Evolutionary conservation across 2,797 vertebrate species (phyloP).

Genomic region (Neosilurus mollespiculum): DNA sequence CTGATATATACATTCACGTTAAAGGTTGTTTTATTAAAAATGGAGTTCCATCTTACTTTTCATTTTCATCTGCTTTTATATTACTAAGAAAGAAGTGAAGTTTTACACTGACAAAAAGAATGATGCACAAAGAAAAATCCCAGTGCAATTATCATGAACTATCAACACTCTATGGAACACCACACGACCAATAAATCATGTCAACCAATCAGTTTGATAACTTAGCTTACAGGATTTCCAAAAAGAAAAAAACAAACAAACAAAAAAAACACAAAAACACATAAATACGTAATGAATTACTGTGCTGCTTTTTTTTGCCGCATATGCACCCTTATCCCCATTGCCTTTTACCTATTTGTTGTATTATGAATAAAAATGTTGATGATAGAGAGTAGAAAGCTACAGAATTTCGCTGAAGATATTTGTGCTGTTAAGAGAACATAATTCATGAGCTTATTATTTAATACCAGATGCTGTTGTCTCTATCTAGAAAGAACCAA

Average conservation of each 20-base stretch:
- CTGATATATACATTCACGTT: no score
- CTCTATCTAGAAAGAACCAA: background rate
- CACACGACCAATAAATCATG: no score
- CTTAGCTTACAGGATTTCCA: background rate
- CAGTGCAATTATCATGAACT: no score
- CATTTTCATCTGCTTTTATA: no score
- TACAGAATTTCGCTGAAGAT: background rate
- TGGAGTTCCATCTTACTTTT: no score
- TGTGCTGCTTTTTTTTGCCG: background rate
- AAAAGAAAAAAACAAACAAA: background rate
- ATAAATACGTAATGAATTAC: background rate
- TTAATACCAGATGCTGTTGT: conserved; percentile 5
- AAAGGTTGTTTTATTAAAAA: no score
- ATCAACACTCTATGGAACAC: no score
- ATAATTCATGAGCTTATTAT: background rate
- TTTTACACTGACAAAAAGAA: no score
- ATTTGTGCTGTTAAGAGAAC: background rate
- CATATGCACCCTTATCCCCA: background rate
- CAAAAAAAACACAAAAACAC: no score
- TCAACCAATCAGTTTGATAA: no score
- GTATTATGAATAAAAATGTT: background rate
- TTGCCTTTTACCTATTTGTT: background rate
- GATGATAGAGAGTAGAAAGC: background rate
- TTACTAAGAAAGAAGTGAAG: no score
- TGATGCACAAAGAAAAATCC: no score